Evolutionary conservation across 2,113 vertebrate genomes (phyloP), one percentile per base, ranked within the genome.

Genomic region (Tylochromis polylepis): DNA sequence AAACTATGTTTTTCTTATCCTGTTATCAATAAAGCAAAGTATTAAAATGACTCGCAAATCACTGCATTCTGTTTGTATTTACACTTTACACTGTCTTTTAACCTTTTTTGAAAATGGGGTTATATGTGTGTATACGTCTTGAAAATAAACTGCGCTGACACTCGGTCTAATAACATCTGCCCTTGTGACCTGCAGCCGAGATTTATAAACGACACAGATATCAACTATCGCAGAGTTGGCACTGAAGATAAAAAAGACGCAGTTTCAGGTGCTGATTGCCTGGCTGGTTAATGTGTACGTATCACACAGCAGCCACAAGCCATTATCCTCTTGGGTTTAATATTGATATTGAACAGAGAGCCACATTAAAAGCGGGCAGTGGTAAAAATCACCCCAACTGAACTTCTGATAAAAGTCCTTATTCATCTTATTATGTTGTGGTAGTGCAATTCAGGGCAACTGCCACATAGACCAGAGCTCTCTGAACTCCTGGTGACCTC

Each of bases 401-500:
- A 94, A 92, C 85, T 60, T 41, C 18, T 49, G 57, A 94, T 86
- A 90, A 91, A 87, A 93, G 85, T 77, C 89, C 79, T 49, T 82
- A 89, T 89, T 92, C 90, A 85, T 90, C 88, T 81, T 67, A 83
- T 91, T 92, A 91, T 86, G 77, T 49, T 49, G 55, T 43, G 53
- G 65, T 60, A 78, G 79, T 46, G 70, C 79, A 86, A 89, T 83
- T 62, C 82, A 87, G 82, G 82, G 24, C 82, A 78, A 83, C 62
- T 72, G 81, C 84, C 85, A 67, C 85, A 91, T 87, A 80, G 85
- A 90, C 70, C 67, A 86, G 85, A 81, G 90, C 82, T 82, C 70
- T 53, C 62, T 89, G 89, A 92, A 93, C 94, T 95, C 81, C 27
- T 1, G 24, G 29, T 87, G 93, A 94, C 93, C 94, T 79, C 79